Conservation (phyloP, 2,113 vertebrate genomes). For the Cololabis saira region DNA sequence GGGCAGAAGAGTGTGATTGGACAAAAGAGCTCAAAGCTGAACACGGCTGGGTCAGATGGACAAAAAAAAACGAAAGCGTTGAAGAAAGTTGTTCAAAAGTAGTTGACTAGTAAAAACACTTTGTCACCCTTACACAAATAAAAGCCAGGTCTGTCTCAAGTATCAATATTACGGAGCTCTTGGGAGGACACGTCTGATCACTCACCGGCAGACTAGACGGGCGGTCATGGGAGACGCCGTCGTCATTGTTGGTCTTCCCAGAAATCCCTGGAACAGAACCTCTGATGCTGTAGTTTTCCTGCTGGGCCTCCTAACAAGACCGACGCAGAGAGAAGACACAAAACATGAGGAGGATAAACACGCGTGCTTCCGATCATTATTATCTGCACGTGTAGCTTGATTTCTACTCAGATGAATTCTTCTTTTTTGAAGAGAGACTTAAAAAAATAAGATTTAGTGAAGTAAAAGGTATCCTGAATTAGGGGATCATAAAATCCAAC, state of each 20-base stretch:
- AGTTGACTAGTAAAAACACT: too few relatives aligned
- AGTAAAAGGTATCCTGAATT: neutral
- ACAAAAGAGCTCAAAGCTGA: constrained; percentile 19
- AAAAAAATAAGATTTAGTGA: neutral
- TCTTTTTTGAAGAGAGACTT: neutral
- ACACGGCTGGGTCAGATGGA: neutral
- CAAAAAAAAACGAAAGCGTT: too few relatives aligned
- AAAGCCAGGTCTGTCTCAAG: too few relatives aligned
- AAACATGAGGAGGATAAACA: constrained; percentile 3
- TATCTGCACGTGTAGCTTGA: neutral
- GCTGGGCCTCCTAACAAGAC: constrained; percentile 85
- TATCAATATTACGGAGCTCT: too few relatives aligned
- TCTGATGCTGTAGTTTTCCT: constrained; percentile 90
- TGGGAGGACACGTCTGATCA: constrained; percentile 34
- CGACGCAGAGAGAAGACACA: constrained; percentile 7
- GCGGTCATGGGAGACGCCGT: constrained; percentile 91
- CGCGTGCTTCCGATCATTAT: fast-evolving
- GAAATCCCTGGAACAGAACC: constrained; percentile 87
- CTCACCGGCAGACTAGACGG: constrained; percentile 98
- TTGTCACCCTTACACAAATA: too few relatives aligned
- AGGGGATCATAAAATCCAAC: neutral
- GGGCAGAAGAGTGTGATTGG: constrained; percentile 48
- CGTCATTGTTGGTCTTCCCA: constrained; percentile 92
- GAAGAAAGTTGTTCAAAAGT: too few relatives aligned
- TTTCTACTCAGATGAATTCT: neutral